A percentile compares a stretch with the other conserved stretches of the same genome.
Evolutionary conservation across 2,797 vertebrate species (phyloP).

Genomic region (Caiman crocodilus): DNA sequence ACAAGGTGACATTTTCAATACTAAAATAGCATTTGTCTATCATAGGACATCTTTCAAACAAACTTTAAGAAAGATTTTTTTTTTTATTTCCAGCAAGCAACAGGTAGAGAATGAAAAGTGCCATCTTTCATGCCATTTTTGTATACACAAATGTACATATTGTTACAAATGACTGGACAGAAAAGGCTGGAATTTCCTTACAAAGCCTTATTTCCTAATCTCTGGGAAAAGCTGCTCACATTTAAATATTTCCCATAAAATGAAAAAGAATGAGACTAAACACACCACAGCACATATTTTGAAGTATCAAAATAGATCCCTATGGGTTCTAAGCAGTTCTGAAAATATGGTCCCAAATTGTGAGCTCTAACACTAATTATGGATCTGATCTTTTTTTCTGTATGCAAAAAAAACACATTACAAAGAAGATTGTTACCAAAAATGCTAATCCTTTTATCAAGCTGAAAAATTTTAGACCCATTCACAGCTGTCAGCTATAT

Average conservation of each 20-base stretch:
- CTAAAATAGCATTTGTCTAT: not conserved
- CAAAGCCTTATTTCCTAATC: not conserved
- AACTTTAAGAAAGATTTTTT: not conserved
- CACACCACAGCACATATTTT: not conserved
- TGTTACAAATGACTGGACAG: not conserved
- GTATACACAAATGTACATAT: not conserved
- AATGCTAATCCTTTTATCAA: not conserved
- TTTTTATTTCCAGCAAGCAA: constrained; percentile 3
- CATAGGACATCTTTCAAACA: not conserved
- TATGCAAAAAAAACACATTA: not conserved
- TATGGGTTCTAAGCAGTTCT: not conserved
- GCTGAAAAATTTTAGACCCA: not conserved
- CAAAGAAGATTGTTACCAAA: too few relatives aligned
- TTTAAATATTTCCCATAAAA: not conserved
- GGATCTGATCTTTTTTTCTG: not conserved
- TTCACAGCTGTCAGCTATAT: not conserved
- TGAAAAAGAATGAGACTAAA: too few relatives aligned
- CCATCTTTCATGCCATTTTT: not conserved
- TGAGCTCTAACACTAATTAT: not conserved
- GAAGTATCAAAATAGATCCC: not conserved
- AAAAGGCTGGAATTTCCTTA: constrained; percentile 7
- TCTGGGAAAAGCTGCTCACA: constrained; percentile 31
- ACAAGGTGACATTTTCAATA: not conserved
- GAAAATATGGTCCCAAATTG: not conserved
- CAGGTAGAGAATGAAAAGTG: too few relatives aligned